Conservation (phyloP, 2,797 vertebrate genomes). For the Microctenopoma steveboyesi region DNA sequence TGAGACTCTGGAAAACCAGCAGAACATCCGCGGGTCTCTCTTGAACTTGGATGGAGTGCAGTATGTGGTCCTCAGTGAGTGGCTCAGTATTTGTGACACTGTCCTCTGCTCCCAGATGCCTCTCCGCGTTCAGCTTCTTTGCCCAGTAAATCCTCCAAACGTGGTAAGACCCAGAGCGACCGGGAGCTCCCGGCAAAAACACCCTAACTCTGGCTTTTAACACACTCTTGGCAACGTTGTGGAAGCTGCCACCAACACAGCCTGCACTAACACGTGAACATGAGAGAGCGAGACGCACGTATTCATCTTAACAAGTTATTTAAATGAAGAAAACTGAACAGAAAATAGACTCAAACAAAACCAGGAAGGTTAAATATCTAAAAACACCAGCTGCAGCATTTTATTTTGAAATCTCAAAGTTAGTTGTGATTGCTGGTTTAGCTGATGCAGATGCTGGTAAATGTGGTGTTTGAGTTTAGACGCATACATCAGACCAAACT, state of each 20-base stretch:
- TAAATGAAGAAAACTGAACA: neutral
- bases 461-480: no score
- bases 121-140: conserved; percentile 89
- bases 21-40: conserved; percentile 1
- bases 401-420: no score
- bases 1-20: conserved; percentile 3
- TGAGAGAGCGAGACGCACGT: neutral
- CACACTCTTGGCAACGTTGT: conserved; percentile 36
- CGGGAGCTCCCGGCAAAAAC: conserved; percentile 22
- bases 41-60: neutral
- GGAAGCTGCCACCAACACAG: conserved; percentile 44
- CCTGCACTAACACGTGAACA: conserved; percentile 52
- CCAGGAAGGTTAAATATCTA: no score
- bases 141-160: conserved; percentile 92
- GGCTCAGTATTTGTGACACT: conserved; percentile 48
- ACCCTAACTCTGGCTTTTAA: conserved; percentile 56
- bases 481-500: no score
- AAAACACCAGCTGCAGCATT: no score
- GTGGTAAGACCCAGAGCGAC: conserved; percentile 87
- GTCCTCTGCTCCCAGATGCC: conserved; percentile 89
- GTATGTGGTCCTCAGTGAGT: conserved; percentile 2
- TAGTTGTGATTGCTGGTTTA: no score
- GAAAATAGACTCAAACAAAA: no score
- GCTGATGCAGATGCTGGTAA: no score
- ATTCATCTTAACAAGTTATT: conserved; percentile 39